These are phyloP conservation scores for Drosophila chauvacae DNA, from an alignment of 1,140 invertebrate species.

Conservation along the genomic window DNA sequence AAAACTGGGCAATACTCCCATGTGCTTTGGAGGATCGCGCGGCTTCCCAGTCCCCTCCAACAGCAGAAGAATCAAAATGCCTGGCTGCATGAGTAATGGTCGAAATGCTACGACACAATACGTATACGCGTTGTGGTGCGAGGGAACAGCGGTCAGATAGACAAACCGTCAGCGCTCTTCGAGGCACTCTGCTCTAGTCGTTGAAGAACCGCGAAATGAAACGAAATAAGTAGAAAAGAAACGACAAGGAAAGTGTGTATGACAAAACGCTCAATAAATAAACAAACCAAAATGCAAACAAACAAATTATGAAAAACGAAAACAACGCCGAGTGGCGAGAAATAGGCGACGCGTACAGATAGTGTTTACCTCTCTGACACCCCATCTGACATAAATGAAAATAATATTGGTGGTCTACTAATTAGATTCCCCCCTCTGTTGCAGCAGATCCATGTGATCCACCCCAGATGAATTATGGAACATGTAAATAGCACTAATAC, in stretches of 20 bases:
- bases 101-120: constrained; percentile 61
- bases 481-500: constrained; percentile 77
- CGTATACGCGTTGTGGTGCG: constrained; percentile 69
- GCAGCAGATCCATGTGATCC: constrained; percentile 48
- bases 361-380: constrained; percentile 32
- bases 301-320: constrained; percentile 72
- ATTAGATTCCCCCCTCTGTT: constrained; percentile 35
- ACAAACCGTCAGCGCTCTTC: constrained; percentile 54
- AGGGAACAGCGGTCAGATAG: constrained; percentile 15
- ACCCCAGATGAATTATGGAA: constrained; percentile 81
- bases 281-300: constrained; percentile 62
- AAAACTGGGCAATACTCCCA: constrained; percentile 8
- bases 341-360: constrained; percentile 11
- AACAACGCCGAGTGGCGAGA: constrained; percentile 40
- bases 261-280: constrained; percentile 76
- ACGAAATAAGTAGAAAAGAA: constrained; percentile 10
- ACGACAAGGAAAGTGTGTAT: constrained; percentile 58
- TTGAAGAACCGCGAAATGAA: constrained; percentile 35
- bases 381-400: constrained; percentile 24
- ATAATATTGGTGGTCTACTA: constrained; percentile 19
- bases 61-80: constrained; percentile 23
- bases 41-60: neutral
- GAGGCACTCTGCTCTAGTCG: constrained; percentile 2
- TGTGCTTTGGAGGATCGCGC: neutral
- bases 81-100: constrained; percentile 71